Evolutionary conservation across 2,888 invertebrate species (phyloP).

Genomic region (Cactoblastis cactorum): DNA sequence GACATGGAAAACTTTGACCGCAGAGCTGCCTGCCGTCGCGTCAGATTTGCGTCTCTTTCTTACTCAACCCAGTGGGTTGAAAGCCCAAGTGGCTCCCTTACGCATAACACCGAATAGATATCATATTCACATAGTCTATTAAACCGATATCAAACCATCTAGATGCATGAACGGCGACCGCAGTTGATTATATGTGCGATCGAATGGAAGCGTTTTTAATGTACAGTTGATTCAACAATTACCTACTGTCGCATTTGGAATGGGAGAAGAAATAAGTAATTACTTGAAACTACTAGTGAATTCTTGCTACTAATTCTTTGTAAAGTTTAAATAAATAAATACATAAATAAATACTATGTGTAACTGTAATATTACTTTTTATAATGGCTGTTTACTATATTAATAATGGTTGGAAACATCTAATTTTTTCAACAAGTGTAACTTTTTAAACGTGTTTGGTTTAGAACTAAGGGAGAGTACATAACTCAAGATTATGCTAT

Average conservation of each 20-base stretch:
- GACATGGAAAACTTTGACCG: conserved; percentile 27
- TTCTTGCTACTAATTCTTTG: no score
- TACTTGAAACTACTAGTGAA: neutral
- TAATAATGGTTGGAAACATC: no score
- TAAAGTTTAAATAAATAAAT: no score
- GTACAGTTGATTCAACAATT: conserved; percentile 14
- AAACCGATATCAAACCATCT: conserved; percentile 41
- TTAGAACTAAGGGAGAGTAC: no score
- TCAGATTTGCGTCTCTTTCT: conserved; percentile 32
- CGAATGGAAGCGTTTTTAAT: conserved; percentile 21
- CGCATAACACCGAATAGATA: conserved; percentile 39
- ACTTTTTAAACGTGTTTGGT: no score
- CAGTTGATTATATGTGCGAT: conserved; percentile 33
- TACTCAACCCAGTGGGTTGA: conserved; percentile 48
- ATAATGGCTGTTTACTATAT: no score
- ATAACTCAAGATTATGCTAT: no score
- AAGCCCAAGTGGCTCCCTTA: conserved; percentile 44
- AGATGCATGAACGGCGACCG: conserved; percentile 44
- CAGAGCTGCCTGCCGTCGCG: conserved; percentile 31
- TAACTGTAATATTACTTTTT: no score
- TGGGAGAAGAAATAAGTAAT: neutral
- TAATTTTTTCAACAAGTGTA: no score
- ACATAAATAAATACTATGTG: no score
- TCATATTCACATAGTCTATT: conserved; percentile 66
- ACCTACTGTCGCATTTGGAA: conserved; percentile 13